Conservation (phyloP, 2,113 vertebrate species). For the Paracanthobrama guichenoti region DNA sequence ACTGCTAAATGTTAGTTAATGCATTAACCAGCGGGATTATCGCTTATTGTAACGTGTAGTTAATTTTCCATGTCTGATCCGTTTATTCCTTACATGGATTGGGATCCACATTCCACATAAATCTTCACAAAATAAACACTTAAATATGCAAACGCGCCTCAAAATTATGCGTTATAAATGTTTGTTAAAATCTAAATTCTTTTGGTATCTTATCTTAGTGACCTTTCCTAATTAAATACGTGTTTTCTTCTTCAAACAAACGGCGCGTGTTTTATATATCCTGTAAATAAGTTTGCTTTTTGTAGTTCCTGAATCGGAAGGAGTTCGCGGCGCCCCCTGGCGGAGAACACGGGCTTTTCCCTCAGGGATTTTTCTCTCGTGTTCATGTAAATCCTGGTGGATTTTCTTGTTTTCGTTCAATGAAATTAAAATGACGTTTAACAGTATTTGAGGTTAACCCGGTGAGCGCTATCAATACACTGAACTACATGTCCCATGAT, state of each 20-base stretch:
- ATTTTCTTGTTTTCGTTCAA: neutral
- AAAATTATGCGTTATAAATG: neutral
- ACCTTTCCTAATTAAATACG: neutral
- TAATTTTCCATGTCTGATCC: neutral
- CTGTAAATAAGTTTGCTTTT: too few species aligned
- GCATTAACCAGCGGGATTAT: too few species aligned
- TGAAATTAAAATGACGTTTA: neutral
- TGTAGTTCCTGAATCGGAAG: neutral
- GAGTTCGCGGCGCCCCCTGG: constrained; percentile 15
- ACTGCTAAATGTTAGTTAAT: too few species aligned
- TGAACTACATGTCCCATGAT: constrained; percentile 20
- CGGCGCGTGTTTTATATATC: neutral
- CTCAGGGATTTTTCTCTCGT: neutral
- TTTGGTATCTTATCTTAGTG: neutral
- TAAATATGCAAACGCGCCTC: neutral
- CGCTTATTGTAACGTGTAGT: too few species aligned
- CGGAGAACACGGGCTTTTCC: neutral
- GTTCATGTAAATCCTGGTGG: neutral
- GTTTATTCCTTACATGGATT: neutral
- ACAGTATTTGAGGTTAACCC: neutral
- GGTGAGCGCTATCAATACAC: neutral
- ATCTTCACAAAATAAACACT: neutral
- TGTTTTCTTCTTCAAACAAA: neutral
- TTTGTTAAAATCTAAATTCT: neutral
- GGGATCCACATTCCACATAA: neutral